Conservation (phyloP, 2,113 vertebrate species). For the Sander vitreus region DNA sequence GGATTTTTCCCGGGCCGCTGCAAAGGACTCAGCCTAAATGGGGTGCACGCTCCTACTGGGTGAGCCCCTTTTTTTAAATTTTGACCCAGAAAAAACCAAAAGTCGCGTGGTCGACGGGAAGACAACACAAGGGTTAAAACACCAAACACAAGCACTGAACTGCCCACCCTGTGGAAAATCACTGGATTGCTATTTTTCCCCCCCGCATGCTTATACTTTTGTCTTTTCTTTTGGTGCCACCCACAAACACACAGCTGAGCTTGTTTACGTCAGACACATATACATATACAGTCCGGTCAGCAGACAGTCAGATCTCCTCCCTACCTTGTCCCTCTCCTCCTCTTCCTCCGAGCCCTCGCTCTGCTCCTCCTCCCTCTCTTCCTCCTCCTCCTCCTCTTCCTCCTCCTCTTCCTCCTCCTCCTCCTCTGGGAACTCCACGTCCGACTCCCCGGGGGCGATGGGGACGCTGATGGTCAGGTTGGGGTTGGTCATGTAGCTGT, state of each 20-base stretch:
- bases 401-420: conserved; percentile 82
- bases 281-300: conserved; percentile 13
- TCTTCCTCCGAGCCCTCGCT: conserved; percentile 67
- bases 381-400: conserved; percentile 63
- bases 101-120: too few relatives aligned
- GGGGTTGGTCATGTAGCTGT: conserved; percentile 89
- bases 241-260: conserved; percentile 46
- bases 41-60: too few relatives aligned
- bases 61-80: too few relatives aligned
- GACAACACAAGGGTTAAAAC: too few relatives aligned
- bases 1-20: too few relatives aligned
- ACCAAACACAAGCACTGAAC: too few relatives aligned
- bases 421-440: conserved; percentile 92
- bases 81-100: too few relatives aligned
- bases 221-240: too few relatives aligned
- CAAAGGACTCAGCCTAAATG: too few relatives aligned
- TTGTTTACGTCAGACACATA: conserved; percentile 13
- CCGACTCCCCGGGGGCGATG: conserved; percentile 94
- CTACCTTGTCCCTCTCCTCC: conserved; percentile 40
- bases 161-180: too few relatives aligned
- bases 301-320: not conserved
- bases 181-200: too few relatives aligned
- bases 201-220: too few relatives aligned
- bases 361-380: conserved; percentile 48
- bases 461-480: conserved; percentile 92